phyloP scores from a whole-genome alignment of 2,888 invertebrate species.

The Brachyopa scutellaris region DNA sequence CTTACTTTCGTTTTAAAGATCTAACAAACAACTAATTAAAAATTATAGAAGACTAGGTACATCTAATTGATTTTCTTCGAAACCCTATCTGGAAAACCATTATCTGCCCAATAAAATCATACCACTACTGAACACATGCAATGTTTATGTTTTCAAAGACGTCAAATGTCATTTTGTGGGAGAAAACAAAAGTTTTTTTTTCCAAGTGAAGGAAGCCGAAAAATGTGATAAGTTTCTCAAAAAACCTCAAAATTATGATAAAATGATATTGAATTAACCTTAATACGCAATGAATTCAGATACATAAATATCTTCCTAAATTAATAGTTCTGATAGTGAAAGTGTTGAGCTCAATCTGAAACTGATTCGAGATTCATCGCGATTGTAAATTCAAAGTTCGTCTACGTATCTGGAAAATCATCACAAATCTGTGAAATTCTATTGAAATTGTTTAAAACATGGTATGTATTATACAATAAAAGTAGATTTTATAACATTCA shows the following conservation, averaged over 20 bases:
- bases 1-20: too few species aligned
- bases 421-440: not conserved
- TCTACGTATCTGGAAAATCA: not conserved
- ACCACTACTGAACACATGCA: slow-evolving; percentile 11
- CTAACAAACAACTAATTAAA: too few species aligned
- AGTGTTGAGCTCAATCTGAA: not conserved
- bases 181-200: slow-evolving; percentile 11
- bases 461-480: slow-evolving; percentile 10
- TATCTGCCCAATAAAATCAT: too few species aligned
- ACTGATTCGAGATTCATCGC: not conserved
- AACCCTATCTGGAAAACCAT: not conserved
- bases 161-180: slow-evolving; percentile 8
- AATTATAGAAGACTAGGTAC: too few species aligned
- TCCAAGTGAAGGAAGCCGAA: not conserved
- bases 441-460: not conserved
- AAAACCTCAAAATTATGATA: slow-evolving; percentile 10
- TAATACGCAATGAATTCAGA: not conserved
- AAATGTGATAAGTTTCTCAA: slow-evolving; percentile 9
- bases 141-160: slow-evolving; percentile 39
- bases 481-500: too few species aligned
- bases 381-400: not conserved
- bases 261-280: not conserved
- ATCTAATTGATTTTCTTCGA: not conserved
- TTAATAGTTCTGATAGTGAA: slow-evolving; percentile 1
- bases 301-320: not conserved